Percentiles rank a stretch among this genome's conserved stretches.
Evolutionary conservation across 2,888 invertebrate genomes (phyloP).

Genomic region (Lasioglossum pauxillum): DNA sequence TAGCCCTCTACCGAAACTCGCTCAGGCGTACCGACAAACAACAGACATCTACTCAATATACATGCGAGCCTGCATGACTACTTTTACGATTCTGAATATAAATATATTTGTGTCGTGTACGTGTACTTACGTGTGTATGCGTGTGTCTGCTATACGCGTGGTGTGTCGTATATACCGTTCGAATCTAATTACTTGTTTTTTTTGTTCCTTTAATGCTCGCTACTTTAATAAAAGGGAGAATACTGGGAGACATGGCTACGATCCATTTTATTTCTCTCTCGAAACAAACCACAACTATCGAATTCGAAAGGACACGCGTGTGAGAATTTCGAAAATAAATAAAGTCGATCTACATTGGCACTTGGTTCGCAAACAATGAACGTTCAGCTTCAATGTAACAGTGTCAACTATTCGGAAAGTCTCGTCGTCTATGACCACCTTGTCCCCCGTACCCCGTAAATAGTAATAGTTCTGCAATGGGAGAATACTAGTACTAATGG

Average conservation of each 20-base stretch:
- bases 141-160: not conserved
- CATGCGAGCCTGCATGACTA: constrained; percentile 67
- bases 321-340: constrained; percentile 24
- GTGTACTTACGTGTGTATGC: not conserved
- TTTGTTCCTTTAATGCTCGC: constrained; percentile 68
- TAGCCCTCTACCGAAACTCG: constrained; percentile 55
- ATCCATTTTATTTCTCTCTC: not conserved
- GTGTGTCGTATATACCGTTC: constrained; percentile 65
- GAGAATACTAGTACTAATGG: constrained; percentile 69
- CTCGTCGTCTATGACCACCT: constrained; percentile 35
- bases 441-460: constrained; percentile 60
- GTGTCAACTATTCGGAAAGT: not conserved
- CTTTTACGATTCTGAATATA: constrained; percentile 76
- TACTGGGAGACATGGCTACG: constrained; percentile 61
- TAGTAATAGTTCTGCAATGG: constrained; percentile 70
- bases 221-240: constrained; percentile 62
- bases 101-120: constrained; percentile 73
- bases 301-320: not conserved
- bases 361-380: constrained; percentile 42
- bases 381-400: not conserved
- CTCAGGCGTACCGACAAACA: constrained; percentile 71
- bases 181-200: constrained; percentile 62
- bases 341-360: constrained; percentile 48
- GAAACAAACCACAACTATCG: not conserved
- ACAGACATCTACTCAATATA: constrained; percentile 74